Percentiles rank a stretch among this genome's conserved stretches.
These are phyloP conservation scores for Amblyteles armatorius DNA, from an alignment of 2,888 invertebrate genomes.

Conservation along the genomic window DNA sequence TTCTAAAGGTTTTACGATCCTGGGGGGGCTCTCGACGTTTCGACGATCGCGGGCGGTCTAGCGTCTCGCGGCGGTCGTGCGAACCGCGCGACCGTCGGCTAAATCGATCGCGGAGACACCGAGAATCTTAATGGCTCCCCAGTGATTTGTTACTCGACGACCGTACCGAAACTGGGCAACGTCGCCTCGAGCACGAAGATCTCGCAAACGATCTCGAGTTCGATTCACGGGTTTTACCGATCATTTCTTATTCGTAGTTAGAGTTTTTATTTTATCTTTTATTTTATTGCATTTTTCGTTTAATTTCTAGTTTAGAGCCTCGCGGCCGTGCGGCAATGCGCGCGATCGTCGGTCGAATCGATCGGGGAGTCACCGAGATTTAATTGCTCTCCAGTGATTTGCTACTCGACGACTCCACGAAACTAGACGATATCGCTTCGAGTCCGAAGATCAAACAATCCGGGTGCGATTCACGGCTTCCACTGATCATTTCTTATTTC, in stretches of 20 bases:
- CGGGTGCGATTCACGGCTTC: neutral
- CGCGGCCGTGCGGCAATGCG: neutral
- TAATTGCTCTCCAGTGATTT: slow-evolving; percentile 43
- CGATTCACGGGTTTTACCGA: slow-evolving; percentile 17
- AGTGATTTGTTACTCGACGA: slow-evolving; percentile 36
- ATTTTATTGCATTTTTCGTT: no score
- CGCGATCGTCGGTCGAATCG: slow-evolving; percentile 47
- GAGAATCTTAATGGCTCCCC: slow-evolving; percentile 39
- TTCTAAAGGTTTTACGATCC: slow-evolving; percentile 68
- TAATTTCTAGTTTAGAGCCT: neutral
- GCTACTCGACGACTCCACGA: neutral
- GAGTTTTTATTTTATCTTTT: no score
- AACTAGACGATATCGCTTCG: neutral
- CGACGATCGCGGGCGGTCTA: slow-evolving; percentile 55
- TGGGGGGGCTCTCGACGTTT: slow-evolving; percentile 56
- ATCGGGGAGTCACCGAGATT: slow-evolving; percentile 26
- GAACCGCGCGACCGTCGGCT: slow-evolving; percentile 29
- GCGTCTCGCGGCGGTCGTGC: slow-evolving; percentile 30
- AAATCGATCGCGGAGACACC: slow-evolving; percentile 49
- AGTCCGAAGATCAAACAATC: slow-evolving; percentile 21
- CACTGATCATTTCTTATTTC: neutral
- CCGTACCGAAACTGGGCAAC: neutral
- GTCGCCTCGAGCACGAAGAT: slow-evolving; percentile 4
- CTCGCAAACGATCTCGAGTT: slow-evolving; percentile 3
- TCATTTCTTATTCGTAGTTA: neutral